Evolutionary conservation across 2,113 vertebrate genomes (phyloP).

Genomic region (Notiomystis cincta): DNA sequence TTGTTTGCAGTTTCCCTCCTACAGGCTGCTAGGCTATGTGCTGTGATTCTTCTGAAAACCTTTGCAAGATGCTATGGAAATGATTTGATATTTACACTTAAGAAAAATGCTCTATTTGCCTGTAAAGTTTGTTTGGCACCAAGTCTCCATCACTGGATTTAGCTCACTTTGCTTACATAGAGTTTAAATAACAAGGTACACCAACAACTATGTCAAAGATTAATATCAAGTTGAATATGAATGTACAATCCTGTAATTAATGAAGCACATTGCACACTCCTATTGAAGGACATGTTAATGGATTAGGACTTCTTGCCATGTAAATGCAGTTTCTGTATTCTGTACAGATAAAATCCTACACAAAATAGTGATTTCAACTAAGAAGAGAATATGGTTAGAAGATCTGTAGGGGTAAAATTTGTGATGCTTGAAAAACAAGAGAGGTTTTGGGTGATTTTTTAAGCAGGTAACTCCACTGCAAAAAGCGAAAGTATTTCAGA

Average conservation of each 20-base stretch:
- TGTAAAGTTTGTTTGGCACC: not conserved
- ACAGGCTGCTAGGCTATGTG: not conserved
- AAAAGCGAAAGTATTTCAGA: not conserved
- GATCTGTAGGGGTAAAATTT: not conserved
- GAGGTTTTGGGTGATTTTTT: not conserved
- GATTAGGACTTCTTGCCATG: not conserved
- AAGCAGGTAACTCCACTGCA: not conserved
- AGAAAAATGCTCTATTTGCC: not conserved
- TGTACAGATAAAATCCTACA: not conserved
- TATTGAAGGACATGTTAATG: not conserved
- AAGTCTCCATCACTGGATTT: not conserved
- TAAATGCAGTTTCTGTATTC: not conserved
- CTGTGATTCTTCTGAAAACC: not conserved
- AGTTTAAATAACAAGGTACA: not conserved
- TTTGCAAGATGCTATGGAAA: constrained; percentile 10
- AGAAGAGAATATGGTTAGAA: not conserved
- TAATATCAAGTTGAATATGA: not conserved
- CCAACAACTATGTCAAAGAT: not conserved
- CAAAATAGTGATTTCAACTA: not conserved
- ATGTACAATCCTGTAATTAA: not conserved
- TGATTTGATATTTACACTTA: not conserved
- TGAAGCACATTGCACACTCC: not conserved
- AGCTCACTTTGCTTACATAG: not conserved
- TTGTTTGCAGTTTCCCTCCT: not conserved
- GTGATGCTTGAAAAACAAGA: not conserved